Evolutionary conservation across 2,113 vertebrate genomes (phyloP).

Genomic region (Bubo bubo): DNA sequence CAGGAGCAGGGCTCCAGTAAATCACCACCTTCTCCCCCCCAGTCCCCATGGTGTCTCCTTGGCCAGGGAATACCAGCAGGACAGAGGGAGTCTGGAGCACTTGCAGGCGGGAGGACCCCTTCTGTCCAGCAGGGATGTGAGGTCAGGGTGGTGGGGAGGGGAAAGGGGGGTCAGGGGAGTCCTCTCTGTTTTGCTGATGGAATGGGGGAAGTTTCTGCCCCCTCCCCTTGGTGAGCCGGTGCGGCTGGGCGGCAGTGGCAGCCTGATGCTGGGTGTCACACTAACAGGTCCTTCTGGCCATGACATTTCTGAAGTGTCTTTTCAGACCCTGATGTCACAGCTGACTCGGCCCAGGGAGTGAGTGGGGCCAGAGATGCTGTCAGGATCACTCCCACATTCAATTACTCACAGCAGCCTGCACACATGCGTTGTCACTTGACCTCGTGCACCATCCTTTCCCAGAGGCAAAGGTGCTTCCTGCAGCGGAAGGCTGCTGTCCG

Average conservation of each 20-base stretch:
- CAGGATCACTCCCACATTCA: conserved; percentile 29
- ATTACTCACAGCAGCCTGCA: neutral
- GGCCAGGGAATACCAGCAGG: neutral
- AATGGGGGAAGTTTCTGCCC: neutral
- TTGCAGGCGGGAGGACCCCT: neutral
- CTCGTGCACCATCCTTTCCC: neutral
- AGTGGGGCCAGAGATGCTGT: neutral
- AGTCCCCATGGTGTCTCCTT: neutral
- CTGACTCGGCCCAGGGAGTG: neutral
- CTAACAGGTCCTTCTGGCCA: neutral
- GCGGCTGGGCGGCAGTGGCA: accelerated
- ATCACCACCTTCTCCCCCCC: neutral
- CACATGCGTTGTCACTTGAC: neutral
- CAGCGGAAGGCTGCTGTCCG: neutral
- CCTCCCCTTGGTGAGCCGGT: accelerated
- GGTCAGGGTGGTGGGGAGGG: neutral
- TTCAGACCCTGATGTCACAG: neutral
- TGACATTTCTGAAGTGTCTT: conserved; percentile 1
- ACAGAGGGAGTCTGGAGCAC: neutral
- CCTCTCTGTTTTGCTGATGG: neutral
- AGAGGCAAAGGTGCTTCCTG: neutral
- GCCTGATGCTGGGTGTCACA: neutral
- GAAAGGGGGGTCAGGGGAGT: accelerated
- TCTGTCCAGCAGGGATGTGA: neutral
- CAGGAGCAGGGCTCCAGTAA: neutral